These are phyloP conservation scores for Spodoptera litura DNA, from an alignment of 1,140 invertebrate genomes.

Conservation along the genomic window DNA sequence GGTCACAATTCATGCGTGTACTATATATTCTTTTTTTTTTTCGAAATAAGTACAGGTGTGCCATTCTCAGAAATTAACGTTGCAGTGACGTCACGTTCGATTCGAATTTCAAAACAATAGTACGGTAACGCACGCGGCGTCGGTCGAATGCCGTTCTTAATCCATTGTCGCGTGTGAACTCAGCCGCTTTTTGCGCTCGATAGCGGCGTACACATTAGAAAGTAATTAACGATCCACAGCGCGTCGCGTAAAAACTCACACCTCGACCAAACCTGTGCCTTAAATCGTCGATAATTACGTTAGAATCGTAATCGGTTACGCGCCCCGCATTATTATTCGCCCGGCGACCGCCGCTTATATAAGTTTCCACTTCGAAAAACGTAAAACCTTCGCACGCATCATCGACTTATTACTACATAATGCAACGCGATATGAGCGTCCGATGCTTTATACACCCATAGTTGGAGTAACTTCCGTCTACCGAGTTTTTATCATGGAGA, in stretches of 20 bases:
- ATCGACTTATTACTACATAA: constrained; percentile 70
- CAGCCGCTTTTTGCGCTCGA: constrained; percentile 58
- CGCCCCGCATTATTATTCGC: constrained; percentile 68
- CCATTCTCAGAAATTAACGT: constrained; percentile 74
- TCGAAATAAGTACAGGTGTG: constrained; percentile 40
- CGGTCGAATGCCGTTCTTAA: constrained; percentile 59
- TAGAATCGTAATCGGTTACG: constrained; percentile 70
- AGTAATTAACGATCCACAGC: constrained; percentile 73
- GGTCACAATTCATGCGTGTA: constrained; percentile 38
- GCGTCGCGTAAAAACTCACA: constrained; percentile 63
- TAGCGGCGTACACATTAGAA: constrained; percentile 76
- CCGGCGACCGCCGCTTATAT: constrained; percentile 64
- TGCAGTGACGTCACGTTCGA: constrained; percentile 70
- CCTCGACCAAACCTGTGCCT: constrained; percentile 57
- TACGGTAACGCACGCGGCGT: constrained; percentile 70
- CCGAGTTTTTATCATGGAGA: constrained; percentile 68
- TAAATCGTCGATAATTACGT: constrained; percentile 67
- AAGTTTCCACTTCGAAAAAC: constrained; percentile 69
- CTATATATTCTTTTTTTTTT: constrained; percentile 29
- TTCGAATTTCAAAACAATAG: constrained; percentile 79
- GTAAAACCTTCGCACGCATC: constrained; percentile 74
- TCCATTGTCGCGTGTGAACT: constrained; percentile 77
- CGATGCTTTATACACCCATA: constrained; percentile 64
- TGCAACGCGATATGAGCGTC: constrained; percentile 70
- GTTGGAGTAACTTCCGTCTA: constrained; percentile 78